Conservation (phyloP, 2,888 invertebrate species). For the Dolichopus griseipennis region DNA sequence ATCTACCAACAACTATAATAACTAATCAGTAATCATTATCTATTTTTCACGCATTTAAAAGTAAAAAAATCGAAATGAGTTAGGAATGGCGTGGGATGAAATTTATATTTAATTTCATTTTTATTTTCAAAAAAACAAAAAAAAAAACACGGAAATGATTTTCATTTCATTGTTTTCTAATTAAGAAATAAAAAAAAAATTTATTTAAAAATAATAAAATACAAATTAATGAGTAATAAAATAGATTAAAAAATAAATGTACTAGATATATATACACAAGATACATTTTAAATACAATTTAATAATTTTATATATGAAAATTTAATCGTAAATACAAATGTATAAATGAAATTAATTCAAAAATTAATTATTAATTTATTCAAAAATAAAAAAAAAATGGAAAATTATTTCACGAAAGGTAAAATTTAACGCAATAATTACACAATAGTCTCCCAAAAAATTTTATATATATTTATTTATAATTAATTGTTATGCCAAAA, state of each 20-base stretch:
- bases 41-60: no score
- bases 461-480: neutral
- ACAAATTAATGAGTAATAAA: no score
- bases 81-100: no score
- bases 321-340: neutral
- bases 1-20: no score
- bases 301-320: neutral
- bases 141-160: slow-evolving; percentile 1
- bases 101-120: no score
- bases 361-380: neutral
- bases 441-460: neutral
- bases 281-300: no score
- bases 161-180: slow-evolving; percentile 1
- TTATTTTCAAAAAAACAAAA: neutral
- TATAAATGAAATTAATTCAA: no score
- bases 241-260: no score
- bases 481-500: neutral
- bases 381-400: neutral
- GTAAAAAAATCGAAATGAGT: no score
- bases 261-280: no score
- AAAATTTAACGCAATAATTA: slow-evolving; percentile 4
- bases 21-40: no score
- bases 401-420: neutral
- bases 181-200: neutral
- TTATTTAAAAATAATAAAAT: neutral